Base-by-base conservation (phyloP, 2,797 vertebrate genomes). In the Rhodeus uyekii region DNA sequence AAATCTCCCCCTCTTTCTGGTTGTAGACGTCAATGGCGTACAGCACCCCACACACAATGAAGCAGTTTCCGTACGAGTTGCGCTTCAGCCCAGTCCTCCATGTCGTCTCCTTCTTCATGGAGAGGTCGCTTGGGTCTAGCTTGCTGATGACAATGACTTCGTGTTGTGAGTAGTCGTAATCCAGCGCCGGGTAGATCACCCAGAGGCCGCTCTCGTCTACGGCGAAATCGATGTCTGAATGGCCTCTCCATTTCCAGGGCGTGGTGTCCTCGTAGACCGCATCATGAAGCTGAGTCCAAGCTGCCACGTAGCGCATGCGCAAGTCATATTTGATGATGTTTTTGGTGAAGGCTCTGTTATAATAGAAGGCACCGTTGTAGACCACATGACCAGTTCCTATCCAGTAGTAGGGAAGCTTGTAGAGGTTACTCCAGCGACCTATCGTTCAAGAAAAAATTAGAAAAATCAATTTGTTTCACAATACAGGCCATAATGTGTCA, bases 391-490 rank as follows among this genome's bases (percentile, higher is more conserved):
- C 98, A 0, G 98, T 99, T 87, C 98, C 98, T 0, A 99, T 99
- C 97, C 97, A 99, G 93, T 97, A 99, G 91, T 99, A 99, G 0
- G 98, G 98, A 63, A 99, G 94, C 87, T 99, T 99, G 92, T 97
- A 99, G 78, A 98, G 94, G 89, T 99, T 99, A 90, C 97, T 99
- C 98, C 97, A 99, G 50, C 97, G 97, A 12, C 98, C 98, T 99
- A 2, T 13, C 34, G 27, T 38, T 55, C 27, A 58, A 63, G 10
- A 63, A 8, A 34, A 18, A n/a, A 60, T 27, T 44, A 13, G 12
- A 14, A n/a, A n/a, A n/a, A n/a, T n/a, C n/a, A 32, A 13, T 50
- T 34, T 22, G 44, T 46, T n/a, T n/a, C 18, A 22, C 18, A 29
- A 60, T 16, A 16, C 6, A 71, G 5, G 10, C 44, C 44, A 34